Evolutionary conservation across 1,140 invertebrate species (phyloP), one percentile per base, ranked within the genome.

Genomic region (Drosophila lini): DNA sequence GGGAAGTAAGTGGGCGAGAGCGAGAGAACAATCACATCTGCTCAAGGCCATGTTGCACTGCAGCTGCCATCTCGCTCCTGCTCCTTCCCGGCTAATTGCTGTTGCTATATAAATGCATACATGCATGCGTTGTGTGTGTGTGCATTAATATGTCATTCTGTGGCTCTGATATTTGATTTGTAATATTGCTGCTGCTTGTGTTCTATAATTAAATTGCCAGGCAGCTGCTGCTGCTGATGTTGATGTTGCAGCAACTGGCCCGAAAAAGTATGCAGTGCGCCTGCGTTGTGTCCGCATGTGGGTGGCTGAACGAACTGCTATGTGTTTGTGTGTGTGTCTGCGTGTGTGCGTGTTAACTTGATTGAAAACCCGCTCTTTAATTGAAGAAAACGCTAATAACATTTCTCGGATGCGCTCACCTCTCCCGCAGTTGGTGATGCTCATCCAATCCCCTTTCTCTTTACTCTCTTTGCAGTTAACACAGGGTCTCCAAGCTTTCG

Each of bases 101-200:
- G 42, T 45, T 74, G 41, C 34, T 7, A 31, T 48, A 28, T 34
- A 19, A 22, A 40, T 5, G n/a, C 41, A 44, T 58, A 32, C 36
- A 16, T 48, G 5, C 16, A 16, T 28, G 25, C 25, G 25, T 36
- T 40, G 41, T 57, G 11, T 4, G 11, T 45, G 44, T 32, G 55
- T 44, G 56, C 55, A 44, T 57, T 50, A 57, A 74, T 61, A 48
- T 57, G 64, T 70, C 44, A 78, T 78, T 42, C 50, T 65, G 59
- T 42, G 55, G 60, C 34, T 64, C 59, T 81, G 83, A 83, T 86
- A 77, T 86, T 86, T 88, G 83, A 86, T 86, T 88, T 88, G 67
- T 73, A 79, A 70, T 71, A 58, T 71, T 67, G 38, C 41, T 28
- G 53, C 40, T 59, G 41, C 73, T 52, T 75, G 56, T 73, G 62